Percentiles rank a stretch among this genome's conserved stretches.
phyloP scores from a whole-genome alignment of 2,113 vertebrate genomes.

The Corythornis cristatus region DNA sequence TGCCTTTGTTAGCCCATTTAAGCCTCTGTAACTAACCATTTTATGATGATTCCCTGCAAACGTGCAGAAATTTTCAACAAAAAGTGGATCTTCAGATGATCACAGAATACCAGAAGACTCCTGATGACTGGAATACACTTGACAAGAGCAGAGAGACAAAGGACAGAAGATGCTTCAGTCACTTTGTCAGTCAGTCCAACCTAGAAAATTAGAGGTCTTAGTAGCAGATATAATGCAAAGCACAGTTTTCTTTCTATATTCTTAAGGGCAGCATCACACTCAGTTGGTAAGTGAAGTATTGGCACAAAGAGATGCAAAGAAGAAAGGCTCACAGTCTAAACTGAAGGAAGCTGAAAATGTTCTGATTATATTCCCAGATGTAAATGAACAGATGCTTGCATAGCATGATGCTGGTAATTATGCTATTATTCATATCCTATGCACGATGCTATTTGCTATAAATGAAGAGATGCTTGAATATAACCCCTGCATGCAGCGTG shows the following conservation, averaged over 20 bases:
- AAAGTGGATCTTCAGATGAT: not conserved
- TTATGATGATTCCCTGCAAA: not conserved
- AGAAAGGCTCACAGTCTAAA: rapidly evolving
- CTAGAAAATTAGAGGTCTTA: too few species aligned
- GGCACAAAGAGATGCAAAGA: not conserved
- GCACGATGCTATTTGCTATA: not conserved
- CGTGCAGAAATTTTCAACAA: not conserved
- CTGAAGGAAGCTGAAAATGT: not conserved
- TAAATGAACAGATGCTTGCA: too few species aligned
- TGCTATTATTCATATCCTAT: too few species aligned
- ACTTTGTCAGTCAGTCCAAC: not conserved
- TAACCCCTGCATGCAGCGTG: rapidly evolving
- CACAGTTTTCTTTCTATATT: not conserved
- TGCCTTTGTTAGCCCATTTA: not conserved
- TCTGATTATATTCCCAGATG: not conserved
- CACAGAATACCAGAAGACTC: not conserved
- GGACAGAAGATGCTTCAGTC: not conserved
- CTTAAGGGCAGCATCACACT: not conserved
- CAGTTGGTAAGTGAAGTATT: rapidly evolving
- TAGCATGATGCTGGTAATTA: too few species aligned
- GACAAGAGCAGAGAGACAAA: not conserved
- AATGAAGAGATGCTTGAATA: not conserved
- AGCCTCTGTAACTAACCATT: not conserved
- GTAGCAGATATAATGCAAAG: not conserved
- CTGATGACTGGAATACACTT: too few species aligned